These are phyloP conservation scores for Saccopteryx bilineata DNA, from an alignment of 2,113 vertebrate genomes.

Conservation along the genomic window DNA sequence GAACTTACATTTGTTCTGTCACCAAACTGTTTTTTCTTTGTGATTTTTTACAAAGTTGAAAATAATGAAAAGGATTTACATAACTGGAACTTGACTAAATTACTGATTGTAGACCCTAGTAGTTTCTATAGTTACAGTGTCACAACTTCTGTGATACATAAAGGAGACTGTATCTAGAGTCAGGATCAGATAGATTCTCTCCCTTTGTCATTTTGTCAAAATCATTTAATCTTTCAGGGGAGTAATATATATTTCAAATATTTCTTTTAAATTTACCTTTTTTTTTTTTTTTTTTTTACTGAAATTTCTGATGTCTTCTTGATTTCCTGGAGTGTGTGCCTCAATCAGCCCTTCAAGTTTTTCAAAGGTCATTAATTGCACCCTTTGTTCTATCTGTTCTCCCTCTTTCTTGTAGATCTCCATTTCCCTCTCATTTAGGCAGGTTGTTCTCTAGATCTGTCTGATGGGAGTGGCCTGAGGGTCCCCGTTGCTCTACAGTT, in stretches of 20 bases:
- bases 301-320: slow-evolving; percentile 2
- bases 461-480: background rate
- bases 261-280: background rate
- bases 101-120: background rate
- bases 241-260: background rate
- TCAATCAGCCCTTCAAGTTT: background rate
- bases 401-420: background rate
- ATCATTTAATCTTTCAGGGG: background rate
- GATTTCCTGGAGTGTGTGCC: background rate
- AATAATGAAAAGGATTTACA: slow-evolving; percentile 39
- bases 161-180: background rate
- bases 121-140: background rate
- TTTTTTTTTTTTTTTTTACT: background rate
- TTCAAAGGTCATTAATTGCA: background rate
- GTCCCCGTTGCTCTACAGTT: background rate
- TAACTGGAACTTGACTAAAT: background rate
- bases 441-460: background rate
- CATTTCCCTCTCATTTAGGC: background rate
- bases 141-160: background rate
- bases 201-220: slow-evolving; percentile 23
- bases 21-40: background rate
- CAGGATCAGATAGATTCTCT: background rate
- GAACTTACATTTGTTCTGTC: background rate
- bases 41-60: slow-evolving; percentile 58
- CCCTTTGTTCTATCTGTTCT: background rate